Evolutionary conservation across 2,113 vertebrate genomes (phyloP).

Genomic region (Scophthalmus maximus): DNA sequence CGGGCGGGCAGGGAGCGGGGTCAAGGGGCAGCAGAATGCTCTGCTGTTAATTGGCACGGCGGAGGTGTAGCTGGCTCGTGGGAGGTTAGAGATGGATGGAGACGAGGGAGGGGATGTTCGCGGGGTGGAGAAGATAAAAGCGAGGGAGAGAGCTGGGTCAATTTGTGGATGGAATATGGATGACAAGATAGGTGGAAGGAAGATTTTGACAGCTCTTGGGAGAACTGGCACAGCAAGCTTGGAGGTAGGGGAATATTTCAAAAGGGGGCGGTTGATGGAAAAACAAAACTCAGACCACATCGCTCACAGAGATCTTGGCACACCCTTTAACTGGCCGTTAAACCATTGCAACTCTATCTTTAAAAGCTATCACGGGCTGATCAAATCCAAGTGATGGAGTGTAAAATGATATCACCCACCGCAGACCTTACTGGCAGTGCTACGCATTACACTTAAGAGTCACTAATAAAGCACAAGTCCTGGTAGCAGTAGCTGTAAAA

Average conservation of each 20-base stretch:
- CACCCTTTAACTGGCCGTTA: constrained; percentile 32
- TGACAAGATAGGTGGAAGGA: constrained; percentile 36
- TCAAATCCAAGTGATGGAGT: constrained; percentile 61
- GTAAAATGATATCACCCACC: constrained; percentile 57
- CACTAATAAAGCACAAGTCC: constrained; percentile 58
- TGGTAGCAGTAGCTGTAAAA: constrained; percentile 55
- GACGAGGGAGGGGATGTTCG: constrained; percentile 21
- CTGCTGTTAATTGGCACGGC: constrained; percentile 76
- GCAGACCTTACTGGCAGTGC: constrained; percentile 53
- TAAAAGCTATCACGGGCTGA: constrained; percentile 59
- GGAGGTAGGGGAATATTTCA: constrained; percentile 19
- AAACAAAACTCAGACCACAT: constrained; percentile 11
- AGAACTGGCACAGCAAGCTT: constrained; percentile 40
- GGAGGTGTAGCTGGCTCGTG: constrained; percentile 61
- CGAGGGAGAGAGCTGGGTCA: constrained; percentile 29
- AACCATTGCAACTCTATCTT: constrained; percentile 42
- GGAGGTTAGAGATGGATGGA: constrained; percentile 59
- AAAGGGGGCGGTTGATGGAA: not conserved
- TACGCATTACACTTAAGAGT: constrained; percentile 48
- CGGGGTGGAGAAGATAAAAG: constrained; percentile 36
- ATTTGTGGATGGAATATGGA: constrained; percentile 53
- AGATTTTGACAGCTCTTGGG: constrained; percentile 45
- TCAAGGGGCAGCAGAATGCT: constrained; percentile 72
- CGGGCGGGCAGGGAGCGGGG: constrained; percentile 45
- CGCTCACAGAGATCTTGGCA: not conserved